Percentiles rank a stretch among this genome's conserved stretches.
These are phyloP conservation scores for Todus mexicanus DNA, from an alignment of 2,797 vertebrate species.

Conservation along the genomic window DNA sequence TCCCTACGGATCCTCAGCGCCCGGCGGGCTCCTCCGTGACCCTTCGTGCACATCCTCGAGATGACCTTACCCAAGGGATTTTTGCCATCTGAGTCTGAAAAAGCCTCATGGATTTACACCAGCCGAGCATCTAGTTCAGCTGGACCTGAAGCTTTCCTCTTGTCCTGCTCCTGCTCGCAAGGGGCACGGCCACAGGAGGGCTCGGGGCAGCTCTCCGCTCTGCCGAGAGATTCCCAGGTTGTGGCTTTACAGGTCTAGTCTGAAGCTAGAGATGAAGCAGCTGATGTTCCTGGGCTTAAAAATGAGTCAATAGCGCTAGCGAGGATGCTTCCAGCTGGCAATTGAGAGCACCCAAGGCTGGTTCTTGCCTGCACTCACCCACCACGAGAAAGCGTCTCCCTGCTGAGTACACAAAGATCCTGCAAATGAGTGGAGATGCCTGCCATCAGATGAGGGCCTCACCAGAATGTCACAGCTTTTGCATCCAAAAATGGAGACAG, in stretches of 20 bases:
- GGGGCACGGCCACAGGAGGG: background rate
- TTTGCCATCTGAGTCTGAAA: background rate
- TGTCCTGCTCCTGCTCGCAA: background rate
- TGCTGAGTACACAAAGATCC: background rate
- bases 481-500: background rate
- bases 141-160: background rate
- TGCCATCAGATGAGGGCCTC: background rate
- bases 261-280: background rate
- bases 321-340: background rate
- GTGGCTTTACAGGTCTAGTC: background rate
- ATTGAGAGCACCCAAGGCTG: background rate
- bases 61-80: background rate
- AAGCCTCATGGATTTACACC: background rate
- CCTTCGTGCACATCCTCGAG: background rate
- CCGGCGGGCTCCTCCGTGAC: background rate
- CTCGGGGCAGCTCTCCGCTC: background rate
- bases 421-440: background rate
- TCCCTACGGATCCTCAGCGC: accelerated
- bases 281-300: background rate
- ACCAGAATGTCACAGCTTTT: background rate
- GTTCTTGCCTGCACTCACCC: background rate
- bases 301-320: background rate
- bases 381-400: background rate
- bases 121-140: background rate
- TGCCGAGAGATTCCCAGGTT: background rate